Evolutionary conservation across 2,113 vertebrate species (phyloP).

Genomic region (Varanus komodoensis): DNA sequence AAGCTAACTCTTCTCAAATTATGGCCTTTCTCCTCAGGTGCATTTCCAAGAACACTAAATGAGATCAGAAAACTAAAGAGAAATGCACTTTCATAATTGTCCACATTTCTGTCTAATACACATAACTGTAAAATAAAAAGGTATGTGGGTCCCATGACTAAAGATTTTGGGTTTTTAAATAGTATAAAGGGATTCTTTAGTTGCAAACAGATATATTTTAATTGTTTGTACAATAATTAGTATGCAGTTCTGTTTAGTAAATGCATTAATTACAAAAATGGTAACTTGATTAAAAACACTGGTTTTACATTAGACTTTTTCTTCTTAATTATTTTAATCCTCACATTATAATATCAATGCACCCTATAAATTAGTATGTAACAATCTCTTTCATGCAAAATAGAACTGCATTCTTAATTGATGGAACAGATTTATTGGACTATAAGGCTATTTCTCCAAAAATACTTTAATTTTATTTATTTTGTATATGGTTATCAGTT

Average conservation of each 20-base stretch:
- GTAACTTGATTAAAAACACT: background rate
- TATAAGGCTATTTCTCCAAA: background rate
- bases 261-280: background rate
- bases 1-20: background rate
- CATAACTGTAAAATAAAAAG: background rate
- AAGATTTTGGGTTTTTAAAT: background rate
- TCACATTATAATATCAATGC: background rate
- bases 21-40: background rate
- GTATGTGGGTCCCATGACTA: background rate
- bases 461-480: background rate
- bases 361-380: background rate
- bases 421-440: background rate
- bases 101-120: background rate
- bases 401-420: background rate
- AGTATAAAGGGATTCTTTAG: background rate
- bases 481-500: background rate
- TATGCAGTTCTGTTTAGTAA: background rate
- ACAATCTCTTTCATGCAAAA: background rate
- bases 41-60: background rate
- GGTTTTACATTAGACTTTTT: background rate
- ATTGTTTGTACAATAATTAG: background rate
- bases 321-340: background rate
- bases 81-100: background rate
- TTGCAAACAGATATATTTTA: background rate
- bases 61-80: background rate